Evolutionary conservation across 2,113 vertebrate species (phyloP).

Genomic region (Pluvianellus socialis): DNA sequence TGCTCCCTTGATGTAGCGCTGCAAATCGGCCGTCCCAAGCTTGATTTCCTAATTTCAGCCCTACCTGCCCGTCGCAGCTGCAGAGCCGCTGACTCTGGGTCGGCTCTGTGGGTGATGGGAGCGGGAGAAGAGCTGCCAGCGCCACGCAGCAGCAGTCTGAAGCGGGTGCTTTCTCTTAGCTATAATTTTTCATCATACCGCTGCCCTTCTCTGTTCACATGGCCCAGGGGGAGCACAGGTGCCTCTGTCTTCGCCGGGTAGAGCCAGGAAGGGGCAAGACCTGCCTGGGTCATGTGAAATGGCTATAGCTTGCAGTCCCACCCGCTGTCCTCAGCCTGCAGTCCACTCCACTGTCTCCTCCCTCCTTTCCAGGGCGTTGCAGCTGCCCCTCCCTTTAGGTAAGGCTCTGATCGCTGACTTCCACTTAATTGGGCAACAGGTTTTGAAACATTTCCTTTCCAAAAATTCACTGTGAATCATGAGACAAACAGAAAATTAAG

Average conservation of each 20-base stretch:
- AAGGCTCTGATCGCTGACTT: not conserved
- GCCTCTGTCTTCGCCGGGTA: not conserved
- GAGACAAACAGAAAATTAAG: not conserved
- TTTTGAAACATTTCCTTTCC: not conserved
- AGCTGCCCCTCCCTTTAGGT: not conserved
- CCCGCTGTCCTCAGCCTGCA: not conserved
- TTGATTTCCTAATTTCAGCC: not conserved
- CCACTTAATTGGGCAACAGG: not conserved
- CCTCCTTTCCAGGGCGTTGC: not conserved
- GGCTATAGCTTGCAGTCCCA: not conserved
- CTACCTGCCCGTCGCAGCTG: not conserved
- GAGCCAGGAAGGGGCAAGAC: not conserved
- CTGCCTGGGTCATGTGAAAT: not conserved
- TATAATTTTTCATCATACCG: not conserved
- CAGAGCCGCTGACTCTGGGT: not conserved
- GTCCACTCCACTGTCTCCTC: not conserved
- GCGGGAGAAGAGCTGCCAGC: not conserved
- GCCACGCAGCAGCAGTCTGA: not conserved
- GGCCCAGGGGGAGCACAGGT: not conserved
- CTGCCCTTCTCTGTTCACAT: not conserved
- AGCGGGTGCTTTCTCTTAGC: not conserved
- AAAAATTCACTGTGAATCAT: not conserved
- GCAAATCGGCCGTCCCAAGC: not conserved
- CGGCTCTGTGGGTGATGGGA: not conserved
- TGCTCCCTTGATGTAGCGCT: not conserved